Evolutionary conservation across 2,797 vertebrate species (phyloP).

Genomic region (Coreius guichenoti): DNA sequence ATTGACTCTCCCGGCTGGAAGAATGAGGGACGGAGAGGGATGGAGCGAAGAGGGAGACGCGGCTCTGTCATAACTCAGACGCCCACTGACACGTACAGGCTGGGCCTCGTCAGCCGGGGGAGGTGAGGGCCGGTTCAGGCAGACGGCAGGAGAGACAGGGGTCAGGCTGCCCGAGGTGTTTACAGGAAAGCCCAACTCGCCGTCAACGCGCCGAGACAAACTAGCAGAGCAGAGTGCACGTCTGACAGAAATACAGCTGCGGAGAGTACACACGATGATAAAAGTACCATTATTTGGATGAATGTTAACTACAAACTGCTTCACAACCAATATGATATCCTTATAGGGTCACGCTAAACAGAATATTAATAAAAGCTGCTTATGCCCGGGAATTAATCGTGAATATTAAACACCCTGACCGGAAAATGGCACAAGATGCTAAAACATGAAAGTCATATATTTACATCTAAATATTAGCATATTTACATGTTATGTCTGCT

Average conservation of each 20-base stretch:
- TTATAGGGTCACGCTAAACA: slow-evolving; percentile 34
- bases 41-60: slow-evolving; percentile 69
- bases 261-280: slow-evolving; percentile 47
- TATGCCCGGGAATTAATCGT: slow-evolving; percentile 19
- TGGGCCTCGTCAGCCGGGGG: slow-evolving; percentile 42
- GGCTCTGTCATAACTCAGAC: slow-evolving; percentile 78
- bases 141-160: slow-evolving; percentile 44
- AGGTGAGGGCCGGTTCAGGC: slow-evolving; percentile 25
- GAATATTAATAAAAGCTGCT: slow-evolving; percentile 28
- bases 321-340: slow-evolving; percentile 7
- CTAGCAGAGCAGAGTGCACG: slow-evolving; percentile 68
- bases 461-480: neutral
- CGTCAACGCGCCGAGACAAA: slow-evolving; percentile 50
- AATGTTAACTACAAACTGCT: slow-evolving; percentile 29
- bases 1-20: slow-evolving; percentile 75
- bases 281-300: slow-evolving; percentile 42
- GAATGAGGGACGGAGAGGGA: slow-evolving; percentile 69
- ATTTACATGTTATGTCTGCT: slow-evolving; percentile 27
- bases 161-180: slow-evolving; percentile 57
- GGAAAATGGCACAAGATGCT: neutral
- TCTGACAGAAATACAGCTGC: slow-evolving; percentile 57
- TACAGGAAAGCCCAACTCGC: slow-evolving; percentile 54
- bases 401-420: slow-evolving; percentile 29
- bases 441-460: slow-evolving; percentile 3
- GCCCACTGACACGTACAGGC: slow-evolving; percentile 71